Evolutionary conservation across 2,113 vertebrate genomes (phyloP), one percentile per base, ranked within the genome.

Genomic region (Corydoras sp.): DNA sequence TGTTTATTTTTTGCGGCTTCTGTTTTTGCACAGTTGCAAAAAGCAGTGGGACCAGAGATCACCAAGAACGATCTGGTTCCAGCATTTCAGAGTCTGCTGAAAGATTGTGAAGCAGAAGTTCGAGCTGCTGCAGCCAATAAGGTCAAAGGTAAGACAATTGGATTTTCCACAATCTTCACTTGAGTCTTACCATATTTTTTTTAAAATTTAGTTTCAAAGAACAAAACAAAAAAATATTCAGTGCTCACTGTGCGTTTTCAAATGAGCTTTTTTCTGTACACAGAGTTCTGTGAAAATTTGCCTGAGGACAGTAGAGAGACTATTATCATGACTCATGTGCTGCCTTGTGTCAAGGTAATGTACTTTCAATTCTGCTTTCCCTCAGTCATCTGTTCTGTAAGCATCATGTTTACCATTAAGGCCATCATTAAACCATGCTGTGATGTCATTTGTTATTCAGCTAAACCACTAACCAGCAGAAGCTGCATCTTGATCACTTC

Each of bases 271-370:
- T 24, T 24, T 24, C 18, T 43, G 35, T 43, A 2, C 35, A 43
- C 80, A 95, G 94, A 95, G 76, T 94, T 95, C 83, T 94, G 93
- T 81, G 94, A 94, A 81, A 95, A 95, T 79, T 88, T 95, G 78
- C 91, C 92, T 8, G 84, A 82, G 78, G 93, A 95, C 82, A 91
- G 85, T 76, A 91, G 91, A 84, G 94, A 95, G 79, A 89, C 91
- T 56, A 89, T 94, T 81, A 94, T 95, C 82, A 94, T 95, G 93
- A 92, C 83, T 86, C 91, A 94, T 69, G 92, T 95, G 79, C 88
- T 95, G 43, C 94, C 93, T 63, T 93, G 90, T 70, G 91, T 95
- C 79, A 95, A 95, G 94, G 93, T 95, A 90, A 88, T 48, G 3
- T 51, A 59, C 35, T 43, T 43, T 43, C 35, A 43, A 8, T 43